Evolutionary conservation across 2,113 vertebrate species (phyloP).

Genomic region (Naja naja): DNA sequence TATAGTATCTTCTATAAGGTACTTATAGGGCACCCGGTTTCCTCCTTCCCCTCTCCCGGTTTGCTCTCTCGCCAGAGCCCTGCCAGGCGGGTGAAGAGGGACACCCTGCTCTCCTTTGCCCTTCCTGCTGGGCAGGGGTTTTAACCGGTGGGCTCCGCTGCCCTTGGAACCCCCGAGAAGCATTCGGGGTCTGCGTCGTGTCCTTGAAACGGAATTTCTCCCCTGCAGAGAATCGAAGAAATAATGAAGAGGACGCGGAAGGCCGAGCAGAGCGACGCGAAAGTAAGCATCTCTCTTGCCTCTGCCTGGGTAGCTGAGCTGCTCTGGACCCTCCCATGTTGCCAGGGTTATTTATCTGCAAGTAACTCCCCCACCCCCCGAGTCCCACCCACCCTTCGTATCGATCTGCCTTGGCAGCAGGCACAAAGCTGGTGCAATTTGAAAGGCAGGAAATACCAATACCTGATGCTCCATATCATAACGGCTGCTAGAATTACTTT

Average conservation of each 20-base stretch:
- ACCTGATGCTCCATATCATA: no score
- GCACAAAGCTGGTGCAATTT: neutral
- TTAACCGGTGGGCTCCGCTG: neutral
- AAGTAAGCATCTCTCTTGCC: slow-evolving; percentile 68
- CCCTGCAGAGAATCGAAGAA: slow-evolving; percentile 88
- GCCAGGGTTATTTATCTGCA: no score
- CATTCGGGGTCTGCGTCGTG: neutral
- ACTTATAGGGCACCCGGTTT: no score
- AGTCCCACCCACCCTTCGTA: neutral
- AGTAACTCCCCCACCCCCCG: neutral
- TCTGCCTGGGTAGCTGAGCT: neutral
- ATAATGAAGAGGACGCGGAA: slow-evolving; percentile 95
- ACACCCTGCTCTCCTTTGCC: neutral
- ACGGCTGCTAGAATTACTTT: no score
- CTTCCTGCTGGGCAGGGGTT: neutral
- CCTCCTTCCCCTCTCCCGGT: neutral
- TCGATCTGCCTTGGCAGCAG: neutral
- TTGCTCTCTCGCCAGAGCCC: neutral
- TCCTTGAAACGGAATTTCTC: neutral
- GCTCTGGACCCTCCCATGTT: no score
- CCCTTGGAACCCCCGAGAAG: neutral
- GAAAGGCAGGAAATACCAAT: no score
- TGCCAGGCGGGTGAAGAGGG: neutral
- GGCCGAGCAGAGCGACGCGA: slow-evolving; percentile 72
- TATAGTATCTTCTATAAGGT: no score